Base-by-base conservation (phyloP, 2,888 invertebrate species). In the Macrophya annulata region DNA sequence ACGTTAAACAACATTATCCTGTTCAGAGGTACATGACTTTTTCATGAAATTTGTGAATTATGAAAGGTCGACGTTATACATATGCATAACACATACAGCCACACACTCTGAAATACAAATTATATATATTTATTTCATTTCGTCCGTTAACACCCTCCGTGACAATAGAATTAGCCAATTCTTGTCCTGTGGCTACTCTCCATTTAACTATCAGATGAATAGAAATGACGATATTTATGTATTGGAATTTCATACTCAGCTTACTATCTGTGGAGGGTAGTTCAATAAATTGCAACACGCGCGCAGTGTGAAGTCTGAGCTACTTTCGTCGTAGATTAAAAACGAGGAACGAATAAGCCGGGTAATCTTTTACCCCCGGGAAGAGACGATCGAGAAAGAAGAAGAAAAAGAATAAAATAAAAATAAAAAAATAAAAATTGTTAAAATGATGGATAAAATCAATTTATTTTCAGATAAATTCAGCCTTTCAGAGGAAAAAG, bases 391-490 rank as follows among this genome's bases (percentile, higher is more conserved):
- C 48, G 45, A 21, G 25, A 71, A 71, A 62, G 62, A 62, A n/a
- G 8, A 40, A 43, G 31, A 37, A 40, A 71, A 37, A 71, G 10
- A 71, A 71, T n/a, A 10, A 25, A 68, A 59, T n/a, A 21, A 5
- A 0, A 2, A 59, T 17, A 21, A 37, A 1, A 37, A 37, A 21
- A 45, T 48, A 76, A 45, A 48, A 76, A 76, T 76, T 25, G 12
- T 25, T 45, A 76, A 76, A 43, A 25, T 76, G 37, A 17, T 43
- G 76, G 76, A 43, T 48, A 25, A 25, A 48, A 76, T 76, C 76
- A 76, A 76, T 76, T 76, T 76, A 48, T 76, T 48, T 76, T 76
- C 15, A 48, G 76, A 76, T 40, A 25, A 76, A 76, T 25, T 76
- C 76, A 43, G 21, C 4, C 48, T 25, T 25, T 45, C 40, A 12